These are phyloP conservation scores for Actinemys pallida DNA, from an alignment of 2,113 vertebrate genomes.

Conservation along the genomic window DNA sequence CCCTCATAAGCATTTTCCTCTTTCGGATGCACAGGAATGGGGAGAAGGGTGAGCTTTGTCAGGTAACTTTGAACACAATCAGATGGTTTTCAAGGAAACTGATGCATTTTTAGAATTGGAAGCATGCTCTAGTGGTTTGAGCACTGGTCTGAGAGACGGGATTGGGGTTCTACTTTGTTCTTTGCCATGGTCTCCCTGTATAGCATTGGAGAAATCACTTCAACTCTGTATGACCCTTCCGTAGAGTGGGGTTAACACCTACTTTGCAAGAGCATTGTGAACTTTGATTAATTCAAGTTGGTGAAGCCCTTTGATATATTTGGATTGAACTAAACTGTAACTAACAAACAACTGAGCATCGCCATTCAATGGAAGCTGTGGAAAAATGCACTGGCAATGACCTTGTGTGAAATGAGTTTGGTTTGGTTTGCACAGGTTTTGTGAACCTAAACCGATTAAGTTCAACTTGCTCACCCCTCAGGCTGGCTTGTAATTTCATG, in stretches of 20 bases:
- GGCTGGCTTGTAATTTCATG: neutral
- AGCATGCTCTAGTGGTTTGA: neutral
- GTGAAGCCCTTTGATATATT: neutral
- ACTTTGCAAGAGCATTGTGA: neutral
- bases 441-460: neutral
- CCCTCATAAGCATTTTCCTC: neutral
- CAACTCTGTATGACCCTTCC: neutral
- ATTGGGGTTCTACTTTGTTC: neutral
- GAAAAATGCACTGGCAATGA: neutral
- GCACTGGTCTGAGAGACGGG: neutral
- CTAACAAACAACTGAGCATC: neutral
- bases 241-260: neutral
- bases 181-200: neutral
- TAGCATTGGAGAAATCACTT: neutral
- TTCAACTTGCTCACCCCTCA: neutral
- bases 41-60: neutral
- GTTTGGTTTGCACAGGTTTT: neutral
- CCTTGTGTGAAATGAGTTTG: neutral
- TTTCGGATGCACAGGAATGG: neutral
- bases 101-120: neutral
- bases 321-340: neutral
- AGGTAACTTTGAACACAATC: neutral
- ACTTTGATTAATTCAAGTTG: neutral
- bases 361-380: neutral
- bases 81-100: neutral